phyloP scores from a whole-genome alignment of 92 coral and sea anemone species.

The Palythoa caribaeorum region DNA sequence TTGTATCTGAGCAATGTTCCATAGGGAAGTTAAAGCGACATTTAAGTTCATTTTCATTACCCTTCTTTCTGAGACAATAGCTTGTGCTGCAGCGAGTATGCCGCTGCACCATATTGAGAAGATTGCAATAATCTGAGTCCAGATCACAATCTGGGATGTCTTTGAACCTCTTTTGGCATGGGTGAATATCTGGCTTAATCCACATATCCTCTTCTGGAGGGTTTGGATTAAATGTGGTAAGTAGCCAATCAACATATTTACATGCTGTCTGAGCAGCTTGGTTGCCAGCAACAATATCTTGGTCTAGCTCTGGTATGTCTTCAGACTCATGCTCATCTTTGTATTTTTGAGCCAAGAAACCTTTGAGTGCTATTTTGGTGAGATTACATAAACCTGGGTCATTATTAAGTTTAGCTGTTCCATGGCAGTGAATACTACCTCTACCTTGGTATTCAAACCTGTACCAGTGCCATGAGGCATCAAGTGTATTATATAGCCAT shows the following conservation, averaged over 20 bases:
- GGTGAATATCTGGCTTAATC: constrained; percentile 30
- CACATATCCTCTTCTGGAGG: constrained; percentile 45
- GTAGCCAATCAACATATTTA: constrained; percentile 40
- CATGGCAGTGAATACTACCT: not conserved
- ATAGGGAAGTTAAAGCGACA: constrained; percentile 64
- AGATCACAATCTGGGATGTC: constrained; percentile 49
- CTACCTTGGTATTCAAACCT: not conserved
- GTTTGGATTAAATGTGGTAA: constrained; percentile 47
- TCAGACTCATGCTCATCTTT: constrained; percentile 38
- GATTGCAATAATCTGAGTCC: constrained; percentile 55
- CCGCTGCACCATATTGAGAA: constrained; percentile 54
- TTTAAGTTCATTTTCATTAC: constrained; percentile 53
- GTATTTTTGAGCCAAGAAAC: constrained; percentile 49
- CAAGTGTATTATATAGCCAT: not conserved
- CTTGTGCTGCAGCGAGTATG: constrained; percentile 56
- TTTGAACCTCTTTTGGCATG: constrained; percentile 50
- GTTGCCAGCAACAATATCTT: constrained; percentile 49
- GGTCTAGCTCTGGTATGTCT: constrained; percentile 32
- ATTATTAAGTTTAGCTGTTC: constrained; percentile 53
- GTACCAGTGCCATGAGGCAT: not conserved
- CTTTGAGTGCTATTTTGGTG: constrained; percentile 53
- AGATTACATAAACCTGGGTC: constrained; percentile 54
- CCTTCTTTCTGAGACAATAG: constrained; percentile 55
- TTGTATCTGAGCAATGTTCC: constrained; percentile 43
- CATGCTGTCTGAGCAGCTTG: constrained; percentile 48